These are phyloP conservation scores for Cotesia chilonis DNA, from an alignment of 1,140 invertebrate species.

Conservation along the genomic window DNA sequence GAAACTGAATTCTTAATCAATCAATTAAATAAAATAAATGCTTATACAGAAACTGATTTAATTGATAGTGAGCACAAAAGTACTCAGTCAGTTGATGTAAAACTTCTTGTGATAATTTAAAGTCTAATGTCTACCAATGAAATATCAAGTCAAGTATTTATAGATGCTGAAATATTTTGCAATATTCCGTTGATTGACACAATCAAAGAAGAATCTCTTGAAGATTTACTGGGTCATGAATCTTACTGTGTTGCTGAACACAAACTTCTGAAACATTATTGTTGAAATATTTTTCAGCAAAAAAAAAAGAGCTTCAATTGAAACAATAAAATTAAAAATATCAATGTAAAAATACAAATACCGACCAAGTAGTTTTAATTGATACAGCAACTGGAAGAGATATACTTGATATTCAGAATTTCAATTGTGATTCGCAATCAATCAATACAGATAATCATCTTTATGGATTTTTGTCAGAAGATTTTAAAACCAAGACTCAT, in stretches of 20 bases:
- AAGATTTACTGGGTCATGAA: background rate
- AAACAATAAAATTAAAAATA: background rate
- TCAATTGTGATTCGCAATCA: constrained; percentile 19
- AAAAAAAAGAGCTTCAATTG: constrained; percentile 16
- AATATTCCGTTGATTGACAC: constrained; percentile 12
- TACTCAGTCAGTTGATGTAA: constrained; percentile 8
- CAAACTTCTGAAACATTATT: constrained; percentile 20
- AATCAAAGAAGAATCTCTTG: background rate
- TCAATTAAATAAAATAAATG: background rate
- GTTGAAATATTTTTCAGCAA: background rate
- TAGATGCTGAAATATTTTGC: constrained; percentile 12
- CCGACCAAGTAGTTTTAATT: constrained; percentile 14
- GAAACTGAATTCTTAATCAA: no score
- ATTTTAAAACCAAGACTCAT: background rate
- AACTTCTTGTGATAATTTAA: constrained; percentile 6
- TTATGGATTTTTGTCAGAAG: background rate
- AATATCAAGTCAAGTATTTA: background rate
- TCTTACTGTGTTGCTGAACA: constrained; percentile 1
- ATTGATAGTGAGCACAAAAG: no score
- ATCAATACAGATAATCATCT: constrained; percentile 11
- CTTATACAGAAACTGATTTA: constrained; percentile 25
- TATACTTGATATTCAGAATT: constrained; percentile 13
- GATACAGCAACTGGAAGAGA: constrained; percentile 22
- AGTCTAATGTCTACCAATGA: no score
- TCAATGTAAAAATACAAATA: constrained; percentile 19